A percentile compares a stretch with the other conserved stretches of the same genome.
phyloP scores from a whole-genome alignment of 1,140 invertebrate genomes.

The Thalassaphorura encarpata region DNA sequence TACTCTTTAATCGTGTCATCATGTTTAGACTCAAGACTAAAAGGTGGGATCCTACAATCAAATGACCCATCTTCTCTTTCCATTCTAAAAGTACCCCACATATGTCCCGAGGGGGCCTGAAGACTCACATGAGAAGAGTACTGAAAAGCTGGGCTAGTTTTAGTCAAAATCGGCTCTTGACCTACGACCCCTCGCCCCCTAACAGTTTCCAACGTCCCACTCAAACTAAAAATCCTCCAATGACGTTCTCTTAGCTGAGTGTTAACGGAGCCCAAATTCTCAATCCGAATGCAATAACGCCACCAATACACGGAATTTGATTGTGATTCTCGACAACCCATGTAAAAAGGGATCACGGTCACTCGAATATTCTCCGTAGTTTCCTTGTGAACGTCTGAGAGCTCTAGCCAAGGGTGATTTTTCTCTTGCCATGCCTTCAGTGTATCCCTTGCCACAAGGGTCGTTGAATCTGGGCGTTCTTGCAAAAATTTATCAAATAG shows the following conservation, averaged over 20 bases:
- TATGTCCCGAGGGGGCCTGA: conserved; percentile 94
- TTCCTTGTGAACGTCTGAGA: conserved; percentile 95
- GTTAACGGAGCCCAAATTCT: conserved; percentile 79
- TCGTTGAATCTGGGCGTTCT: conserved; percentile 67
- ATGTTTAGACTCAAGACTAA: conserved; percentile 86
- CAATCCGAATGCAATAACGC: conserved; percentile 90
- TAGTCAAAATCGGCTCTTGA: conserved; percentile 80
- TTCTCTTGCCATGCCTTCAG: conserved; percentile 91
- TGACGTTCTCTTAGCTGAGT: conserved; percentile 89
- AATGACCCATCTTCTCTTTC: conserved; percentile 92
- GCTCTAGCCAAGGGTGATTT: conserved; percentile 91
- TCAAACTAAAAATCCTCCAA: conserved; percentile 92
- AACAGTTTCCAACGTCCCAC: conserved; percentile 84
- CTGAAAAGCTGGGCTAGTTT: conserved; percentile 84
- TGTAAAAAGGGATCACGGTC: conserved; percentile 96
- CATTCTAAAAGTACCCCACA: conserved; percentile 97
- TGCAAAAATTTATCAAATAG: conserved; percentile 91
- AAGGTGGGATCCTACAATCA: conserved; percentile 92
- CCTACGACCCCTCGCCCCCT: neutral
- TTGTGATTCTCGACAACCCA: conserved; percentile 83
- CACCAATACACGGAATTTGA: conserved; percentile 88
- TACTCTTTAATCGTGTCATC: conserved; percentile 49
- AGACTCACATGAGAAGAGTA: conserved; percentile 94
- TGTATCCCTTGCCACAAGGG: conserved; percentile 80
- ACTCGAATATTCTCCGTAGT: conserved; percentile 91